Conservation (phyloP, 1,140 invertebrate genomes). For the Hyles euphorbiae region DNA sequence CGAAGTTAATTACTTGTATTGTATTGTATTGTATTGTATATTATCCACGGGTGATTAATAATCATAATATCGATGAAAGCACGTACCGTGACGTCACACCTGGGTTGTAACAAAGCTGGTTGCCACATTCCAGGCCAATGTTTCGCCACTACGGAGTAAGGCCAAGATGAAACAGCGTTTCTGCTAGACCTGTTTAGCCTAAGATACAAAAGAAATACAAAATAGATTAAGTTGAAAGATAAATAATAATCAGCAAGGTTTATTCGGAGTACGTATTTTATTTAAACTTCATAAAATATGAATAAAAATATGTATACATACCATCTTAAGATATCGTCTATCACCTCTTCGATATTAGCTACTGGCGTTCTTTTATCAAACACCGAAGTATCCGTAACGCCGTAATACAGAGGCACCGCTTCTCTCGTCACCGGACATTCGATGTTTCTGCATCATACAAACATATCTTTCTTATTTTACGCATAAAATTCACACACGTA, state of each 20-base stretch:
- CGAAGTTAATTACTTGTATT: no score
- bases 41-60: neutral
- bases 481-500: no score
- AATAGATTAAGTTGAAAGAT: no score
- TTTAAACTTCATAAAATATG: no score
- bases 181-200: slow-evolving; percentile 35
- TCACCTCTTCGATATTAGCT: slow-evolving; percentile 31
- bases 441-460: slow-evolving; percentile 31
- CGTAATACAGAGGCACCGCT: slow-evolving; percentile 49
- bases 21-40: no score
- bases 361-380: slow-evolving; percentile 43
- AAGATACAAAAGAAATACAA: no score
- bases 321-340: slow-evolving; percentile 37
- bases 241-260: no score
- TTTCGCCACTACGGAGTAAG: slow-evolving; percentile 41
- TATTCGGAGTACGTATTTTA: no score
- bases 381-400: slow-evolving; percentile 50
- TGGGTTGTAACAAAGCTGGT: slow-evolving; percentile 40
- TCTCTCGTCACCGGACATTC: slow-evolving; percentile 47
- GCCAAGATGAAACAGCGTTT: slow-evolving; percentile 31
- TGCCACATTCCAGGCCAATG: slow-evolving; percentile 42
- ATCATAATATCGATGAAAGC: neutral
- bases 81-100: slow-evolving; percentile 47
- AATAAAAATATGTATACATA: slow-evolving; percentile 12
- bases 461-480: no score